A percentile compares a stretch with the other conserved stretches of the same genome.
These are phyloP conservation scores for Aphelenchoides avenae DNA, from an alignment of 1,140 invertebrate genomes.

Conservation along the genomic window DNA sequence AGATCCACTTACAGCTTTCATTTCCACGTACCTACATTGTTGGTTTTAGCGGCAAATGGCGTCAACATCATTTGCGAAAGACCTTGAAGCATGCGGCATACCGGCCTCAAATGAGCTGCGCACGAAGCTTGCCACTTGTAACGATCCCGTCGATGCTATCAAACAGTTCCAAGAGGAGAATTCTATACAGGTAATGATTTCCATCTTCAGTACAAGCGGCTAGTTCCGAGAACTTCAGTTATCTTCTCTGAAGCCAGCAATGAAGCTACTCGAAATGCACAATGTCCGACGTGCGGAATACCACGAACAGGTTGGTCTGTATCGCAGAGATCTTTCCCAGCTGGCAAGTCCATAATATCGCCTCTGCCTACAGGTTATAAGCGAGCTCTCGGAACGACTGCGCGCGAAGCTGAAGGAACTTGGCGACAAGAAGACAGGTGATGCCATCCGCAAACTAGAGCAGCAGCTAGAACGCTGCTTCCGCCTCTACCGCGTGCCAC, in stretches of 20 bases:
- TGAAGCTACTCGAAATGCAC: conserved; percentile 45
- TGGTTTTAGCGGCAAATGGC: too few species aligned
- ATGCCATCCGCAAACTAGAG: conserved; percentile 36
- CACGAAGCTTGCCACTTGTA: conserved; percentile 19
- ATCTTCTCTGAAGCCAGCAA: conserved; percentile 27
- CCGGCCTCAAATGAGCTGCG: conserved; percentile 24
- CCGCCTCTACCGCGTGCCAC: conserved; percentile 26
- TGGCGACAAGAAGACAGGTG: conserved; percentile 26
- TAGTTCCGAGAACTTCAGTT: conserved; percentile 19
- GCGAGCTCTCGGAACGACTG: conserved; percentile 29
- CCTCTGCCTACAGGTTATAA: conserved; percentile 36
- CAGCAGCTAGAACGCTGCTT: conserved; percentile 28
- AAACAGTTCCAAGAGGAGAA: conserved; percentile 25
- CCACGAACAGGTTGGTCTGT: conserved; percentile 34
- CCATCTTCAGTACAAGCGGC: neutral
- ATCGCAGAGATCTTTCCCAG: too few species aligned
- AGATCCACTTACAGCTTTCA: too few species aligned
- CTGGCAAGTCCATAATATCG: too few species aligned
- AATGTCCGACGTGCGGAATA: conserved; percentile 29
- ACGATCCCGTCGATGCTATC: conserved; percentile 27
- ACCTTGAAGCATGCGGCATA: conserved; percentile 29
- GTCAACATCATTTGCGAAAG: conserved; percentile 12
- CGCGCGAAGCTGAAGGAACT: conserved; percentile 25
- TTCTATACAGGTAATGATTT: conserved; percentile 18
- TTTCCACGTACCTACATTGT: too few species aligned